Conservation (phyloP, 2,888 invertebrate species). For the Yponomeuta sedellus region DNA sequence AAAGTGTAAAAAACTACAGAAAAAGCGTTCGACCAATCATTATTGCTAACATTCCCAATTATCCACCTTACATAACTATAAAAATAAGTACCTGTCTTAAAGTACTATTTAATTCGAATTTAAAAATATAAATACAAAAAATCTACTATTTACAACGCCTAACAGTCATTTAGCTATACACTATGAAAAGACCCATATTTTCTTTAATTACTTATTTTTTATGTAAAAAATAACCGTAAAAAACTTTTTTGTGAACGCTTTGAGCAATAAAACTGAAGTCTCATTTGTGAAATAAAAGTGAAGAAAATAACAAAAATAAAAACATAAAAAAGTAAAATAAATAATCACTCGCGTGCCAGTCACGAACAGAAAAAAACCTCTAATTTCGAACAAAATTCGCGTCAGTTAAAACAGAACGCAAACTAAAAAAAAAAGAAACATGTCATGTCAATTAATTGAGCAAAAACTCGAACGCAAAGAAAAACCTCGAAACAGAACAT, state of each 20-base stretch:
- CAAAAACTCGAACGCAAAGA: slow-evolving; percentile 7
- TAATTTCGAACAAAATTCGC: not conserved
- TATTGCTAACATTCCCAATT: slow-evolving; percentile 66
- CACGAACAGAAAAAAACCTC: not conserved
- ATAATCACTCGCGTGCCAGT: not conserved
- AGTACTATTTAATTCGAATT: slow-evolving; percentile 35
- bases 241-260: slow-evolving; percentile 7
- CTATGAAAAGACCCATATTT: slow-evolving; percentile 13
- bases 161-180: slow-evolving; percentile 57
- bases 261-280: slow-evolving; percentile 14
- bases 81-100: slow-evolving; percentile 31
- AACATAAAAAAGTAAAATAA: slow-evolving; percentile 16
- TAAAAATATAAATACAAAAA: slow-evolving; percentile 56
- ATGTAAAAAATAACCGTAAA: not conserved
- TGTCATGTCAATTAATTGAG: slow-evolving; percentile 17
- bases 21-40: slow-evolving; percentile 66
- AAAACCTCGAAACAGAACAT: not conserved
- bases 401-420: not conserved
- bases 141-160: slow-evolving; percentile 69
- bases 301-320: slow-evolving; percentile 10
- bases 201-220: not conserved
- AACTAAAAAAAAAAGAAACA: not conserved
- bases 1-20: slow-evolving; percentile 14
- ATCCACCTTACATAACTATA: slow-evolving; percentile 40
- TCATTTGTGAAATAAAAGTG: slow-evolving; percentile 11